Evolutionary conservation across 2,888 invertebrate species (phyloP).

Genomic region (Clepsis dumicolana): DNA sequence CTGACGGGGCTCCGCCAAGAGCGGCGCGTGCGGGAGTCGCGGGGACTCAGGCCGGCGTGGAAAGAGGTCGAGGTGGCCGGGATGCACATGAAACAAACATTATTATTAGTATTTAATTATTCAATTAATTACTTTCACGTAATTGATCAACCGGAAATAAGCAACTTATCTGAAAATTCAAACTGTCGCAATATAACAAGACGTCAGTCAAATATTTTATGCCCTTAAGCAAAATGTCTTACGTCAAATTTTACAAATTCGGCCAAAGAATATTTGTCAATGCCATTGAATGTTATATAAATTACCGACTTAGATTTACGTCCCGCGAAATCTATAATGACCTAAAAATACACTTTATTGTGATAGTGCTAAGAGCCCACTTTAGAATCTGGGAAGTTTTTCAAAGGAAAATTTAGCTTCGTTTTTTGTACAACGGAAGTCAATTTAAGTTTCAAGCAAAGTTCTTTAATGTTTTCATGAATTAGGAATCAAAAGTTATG

Average conservation of each 20-base stretch:
- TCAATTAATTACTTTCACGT: background rate
- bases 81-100: no score
- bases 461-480: conserved; percentile 69
- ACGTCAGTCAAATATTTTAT: conserved; percentile 27
- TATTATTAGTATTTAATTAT: no score
- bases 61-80: no score
- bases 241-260: conserved; percentile 49
- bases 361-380: conserved; percentile 31
- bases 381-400: background rate
- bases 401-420: conserved; percentile 49
- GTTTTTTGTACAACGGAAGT: conserved; percentile 63
- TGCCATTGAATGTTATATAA: conserved; percentile 48
- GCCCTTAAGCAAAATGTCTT: conserved; percentile 16
- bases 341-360: conserved; percentile 26
- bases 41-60: no score
- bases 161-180: conserved; percentile 18
- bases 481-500: conserved; percentile 60
- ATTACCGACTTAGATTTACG: conserved; percentile 27
- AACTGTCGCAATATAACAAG: conserved; percentile 34
- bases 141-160: background rate
- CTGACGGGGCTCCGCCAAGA: no score
- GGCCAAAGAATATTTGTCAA: conserved; percentile 52
- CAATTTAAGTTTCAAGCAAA: conserved; percentile 67
- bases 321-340: conserved; percentile 22
- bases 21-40: no score